Evolutionary conservation across 2,113 vertebrate species (phyloP).

Genomic region (Python bivittatus): DNA sequence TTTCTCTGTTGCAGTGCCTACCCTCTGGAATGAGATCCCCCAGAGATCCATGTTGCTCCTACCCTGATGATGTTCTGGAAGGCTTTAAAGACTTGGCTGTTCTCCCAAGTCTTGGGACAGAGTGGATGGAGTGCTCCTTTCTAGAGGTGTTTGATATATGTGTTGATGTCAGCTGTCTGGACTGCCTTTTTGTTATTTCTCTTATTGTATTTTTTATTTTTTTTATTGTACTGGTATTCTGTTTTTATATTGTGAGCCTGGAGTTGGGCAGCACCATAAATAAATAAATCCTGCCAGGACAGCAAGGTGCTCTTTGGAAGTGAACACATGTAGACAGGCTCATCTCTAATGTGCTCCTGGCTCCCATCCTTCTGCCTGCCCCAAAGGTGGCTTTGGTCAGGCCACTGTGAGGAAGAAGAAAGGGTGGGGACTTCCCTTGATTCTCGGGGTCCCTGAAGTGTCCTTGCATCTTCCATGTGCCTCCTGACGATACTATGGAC

Average conservation of each 20-base stretch:
- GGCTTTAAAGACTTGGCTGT: no score
- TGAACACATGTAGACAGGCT: background rate
- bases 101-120: background rate
- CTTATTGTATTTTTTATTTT: background rate
- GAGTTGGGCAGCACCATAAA: background rate
- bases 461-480: background rate
- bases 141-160: background rate
- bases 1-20: no score
- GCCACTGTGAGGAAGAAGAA: background rate
- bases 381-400: no score
- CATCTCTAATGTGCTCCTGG: background rate
- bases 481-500: background rate
- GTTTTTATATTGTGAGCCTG: background rate
- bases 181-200: background rate
- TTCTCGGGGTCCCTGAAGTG: background rate
- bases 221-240: background rate
- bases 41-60: no score
- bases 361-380: background rate
- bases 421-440: background rate
- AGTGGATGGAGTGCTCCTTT: background rate
- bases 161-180: background rate
- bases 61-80: no score
- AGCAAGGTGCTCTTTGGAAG: background rate
- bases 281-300: background rate
- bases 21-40: no score